phyloP scores from a whole-genome alignment of 2,113 vertebrate species.

The Pseudopipra pipra region DNA sequence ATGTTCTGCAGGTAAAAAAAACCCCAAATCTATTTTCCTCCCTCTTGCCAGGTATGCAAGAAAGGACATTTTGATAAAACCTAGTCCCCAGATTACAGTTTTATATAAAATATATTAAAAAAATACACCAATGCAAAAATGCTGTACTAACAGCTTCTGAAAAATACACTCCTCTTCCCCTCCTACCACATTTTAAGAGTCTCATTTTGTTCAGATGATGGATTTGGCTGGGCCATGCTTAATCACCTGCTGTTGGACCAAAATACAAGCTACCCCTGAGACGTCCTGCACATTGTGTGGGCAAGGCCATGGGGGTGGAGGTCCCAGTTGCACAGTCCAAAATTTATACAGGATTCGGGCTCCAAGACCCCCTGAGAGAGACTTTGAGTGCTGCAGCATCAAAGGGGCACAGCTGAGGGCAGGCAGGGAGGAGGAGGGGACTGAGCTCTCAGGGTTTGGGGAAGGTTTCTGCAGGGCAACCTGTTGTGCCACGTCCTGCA shows the following conservation, averaged over 20 bases:
- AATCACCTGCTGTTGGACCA: not conserved
- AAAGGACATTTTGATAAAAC: constrained; percentile 18
- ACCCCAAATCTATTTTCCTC: not conserved
- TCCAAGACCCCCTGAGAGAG: not conserved
- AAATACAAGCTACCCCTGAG: not conserved
- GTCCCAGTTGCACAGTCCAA: not conserved
- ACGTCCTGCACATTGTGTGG: not conserved
- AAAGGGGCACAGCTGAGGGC: not conserved
- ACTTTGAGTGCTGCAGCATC: rapidly evolving
- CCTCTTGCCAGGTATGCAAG: not conserved
- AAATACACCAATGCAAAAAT: not conserved
- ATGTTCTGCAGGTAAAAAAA: not conserved
- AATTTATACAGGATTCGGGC: not conserved
- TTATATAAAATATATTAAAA: not conserved
- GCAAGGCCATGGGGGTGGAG: rapidly evolving
- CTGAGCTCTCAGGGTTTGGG: not conserved
- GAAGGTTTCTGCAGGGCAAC: not conserved
- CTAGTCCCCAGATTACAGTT: not conserved
- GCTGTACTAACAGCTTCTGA: not conserved
- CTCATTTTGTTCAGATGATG: not conserved
- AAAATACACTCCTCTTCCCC: not conserved
- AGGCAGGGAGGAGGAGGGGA: not conserved
- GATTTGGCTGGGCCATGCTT: not conserved
- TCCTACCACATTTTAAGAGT: not conserved
- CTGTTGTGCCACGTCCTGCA: not conserved